Base-by-base conservation (phyloP, 2,888 invertebrate genomes). In the Torymus aiolomorphi region DNA sequence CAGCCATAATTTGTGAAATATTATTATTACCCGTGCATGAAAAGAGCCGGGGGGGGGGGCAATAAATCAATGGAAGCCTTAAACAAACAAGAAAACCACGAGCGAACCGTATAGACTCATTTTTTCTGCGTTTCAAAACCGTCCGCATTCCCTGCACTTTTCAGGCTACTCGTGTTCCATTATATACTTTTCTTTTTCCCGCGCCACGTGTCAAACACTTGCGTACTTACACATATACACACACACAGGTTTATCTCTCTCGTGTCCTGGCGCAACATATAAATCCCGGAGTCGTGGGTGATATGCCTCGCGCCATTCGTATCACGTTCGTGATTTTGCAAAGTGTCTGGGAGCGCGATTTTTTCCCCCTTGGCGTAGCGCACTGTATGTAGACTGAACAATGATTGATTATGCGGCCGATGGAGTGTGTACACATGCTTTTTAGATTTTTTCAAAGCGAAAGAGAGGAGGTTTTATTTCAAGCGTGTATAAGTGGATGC, bases 261-360 rank as follows among this genome's bases (percentile, higher is more conserved):
- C 51, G 24, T 42, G 12, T 13, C 31, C 51, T 51, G 20, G 72
- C 18, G 42, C 76, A 54, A 24, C n/a, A 14, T 56, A 75, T 66
- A 76, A 76, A 70, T 76, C 49, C 42, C 56, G 4, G 62, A 62
- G 31, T 70, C n/a, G 63, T 24, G 18, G n/a, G 63, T 49, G 70
- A 70, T 63, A 57, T 42, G 16, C 20, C 14, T 18, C 10, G 16
- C 2, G n/a, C 18, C 57, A 70, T 69, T 76, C 67, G 42, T 70
- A 72, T 77, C 77, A 59, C 51, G 31, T 57, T 63, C 24, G 65
- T 10, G 24, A 49, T 77, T 77, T 71, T 71, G 49, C 71, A 61
- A 72, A 77, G 62, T 42, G 54, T 54, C 16, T 49, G 20, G 24
- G 63, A 16, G 65, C 18, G 51, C 12, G 16, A 54, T 63, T 52